These are phyloP conservation scores for Tokudaia muenninki DNA, from an alignment of 2,797 vertebrate species.

Conservation along the genomic window DNA sequence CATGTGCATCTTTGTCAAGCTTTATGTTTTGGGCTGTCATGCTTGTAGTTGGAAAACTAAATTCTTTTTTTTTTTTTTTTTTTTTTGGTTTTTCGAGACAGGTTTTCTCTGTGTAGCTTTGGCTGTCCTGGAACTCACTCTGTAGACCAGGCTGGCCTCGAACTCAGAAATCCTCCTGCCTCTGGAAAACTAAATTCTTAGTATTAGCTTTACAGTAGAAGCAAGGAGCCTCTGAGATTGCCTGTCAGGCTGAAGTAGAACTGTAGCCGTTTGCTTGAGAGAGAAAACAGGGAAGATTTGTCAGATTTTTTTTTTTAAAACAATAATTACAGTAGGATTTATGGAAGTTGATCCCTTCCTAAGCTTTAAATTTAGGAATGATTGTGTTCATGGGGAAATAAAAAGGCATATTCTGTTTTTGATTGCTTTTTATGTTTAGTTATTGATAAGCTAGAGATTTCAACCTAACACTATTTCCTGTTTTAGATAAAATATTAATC, in stretches of 20 bases:
- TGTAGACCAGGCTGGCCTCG: no score
- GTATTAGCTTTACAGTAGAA: not conserved
- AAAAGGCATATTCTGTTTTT: not conserved
- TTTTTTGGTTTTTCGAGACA: no score
- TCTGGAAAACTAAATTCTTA: slow-evolving; percentile 43
- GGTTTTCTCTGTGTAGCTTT: no score
- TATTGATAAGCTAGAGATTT: slow-evolving; percentile 40
- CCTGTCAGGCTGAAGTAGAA: not conserved
- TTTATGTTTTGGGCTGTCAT: slow-evolving; percentile 30
- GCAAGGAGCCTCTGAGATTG: slow-evolving; percentile 15
- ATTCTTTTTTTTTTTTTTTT: no score
- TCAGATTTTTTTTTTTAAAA: not conserved
- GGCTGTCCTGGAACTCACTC: no score
- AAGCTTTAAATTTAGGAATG: slow-evolving; percentile 47
- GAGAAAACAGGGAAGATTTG: not conserved
- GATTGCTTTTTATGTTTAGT: not conserved
- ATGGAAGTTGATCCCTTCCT: not conserved
- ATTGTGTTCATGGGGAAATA: not conserved
- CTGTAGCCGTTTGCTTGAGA: not conserved
- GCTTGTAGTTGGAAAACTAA: slow-evolving; percentile 27
- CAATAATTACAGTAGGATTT: slow-evolving; percentile 12
- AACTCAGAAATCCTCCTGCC: no score
- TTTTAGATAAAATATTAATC: not conserved
- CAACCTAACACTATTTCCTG: not conserved
- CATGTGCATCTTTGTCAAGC: not conserved